These are phyloP conservation scores for Mobula birostris DNA, from an alignment of 2,113 vertebrate genomes.

Conservation along the genomic window DNA sequence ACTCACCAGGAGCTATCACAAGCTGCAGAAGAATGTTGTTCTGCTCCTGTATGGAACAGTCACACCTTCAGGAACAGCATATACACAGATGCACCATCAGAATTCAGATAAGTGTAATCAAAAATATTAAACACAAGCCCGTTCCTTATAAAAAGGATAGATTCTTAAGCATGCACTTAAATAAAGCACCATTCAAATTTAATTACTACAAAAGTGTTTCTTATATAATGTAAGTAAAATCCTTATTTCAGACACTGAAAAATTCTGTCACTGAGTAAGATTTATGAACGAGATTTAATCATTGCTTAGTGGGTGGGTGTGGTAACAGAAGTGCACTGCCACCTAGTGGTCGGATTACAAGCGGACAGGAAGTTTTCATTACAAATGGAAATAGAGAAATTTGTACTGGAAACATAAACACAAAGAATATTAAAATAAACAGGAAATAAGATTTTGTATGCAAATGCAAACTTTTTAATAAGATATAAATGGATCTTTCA, in stretches of 20 bases:
- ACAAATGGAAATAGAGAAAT: not conserved
- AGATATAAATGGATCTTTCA: not conserved
- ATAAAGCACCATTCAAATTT: not conserved
- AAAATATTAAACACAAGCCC: not conserved
- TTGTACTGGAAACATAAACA: not conserved
- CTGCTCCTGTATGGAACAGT: not conserved
- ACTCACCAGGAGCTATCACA: not conserved
- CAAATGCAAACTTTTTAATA: not conserved
- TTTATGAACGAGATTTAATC: not conserved
- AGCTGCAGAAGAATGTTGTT: not conserved
- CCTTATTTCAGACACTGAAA: not conserved
- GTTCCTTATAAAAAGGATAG: not conserved
- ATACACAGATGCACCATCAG: not conserved
- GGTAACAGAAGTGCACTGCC: not conserved
- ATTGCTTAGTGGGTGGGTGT: not conserved
- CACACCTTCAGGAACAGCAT: not conserved
- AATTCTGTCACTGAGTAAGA: not conserved
- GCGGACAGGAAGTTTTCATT: not conserved
- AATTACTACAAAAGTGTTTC: not conserved
- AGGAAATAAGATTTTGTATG: not conserved
- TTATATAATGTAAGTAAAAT: not conserved
- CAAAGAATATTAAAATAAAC: constrained; percentile 9
- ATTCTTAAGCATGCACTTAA: not conserved
- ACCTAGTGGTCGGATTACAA: not conserved
- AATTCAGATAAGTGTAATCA: not conserved